phyloP scores from a whole-genome alignment of 2,797 vertebrate species.

The Rhinatrema bivittatum region DNA sequence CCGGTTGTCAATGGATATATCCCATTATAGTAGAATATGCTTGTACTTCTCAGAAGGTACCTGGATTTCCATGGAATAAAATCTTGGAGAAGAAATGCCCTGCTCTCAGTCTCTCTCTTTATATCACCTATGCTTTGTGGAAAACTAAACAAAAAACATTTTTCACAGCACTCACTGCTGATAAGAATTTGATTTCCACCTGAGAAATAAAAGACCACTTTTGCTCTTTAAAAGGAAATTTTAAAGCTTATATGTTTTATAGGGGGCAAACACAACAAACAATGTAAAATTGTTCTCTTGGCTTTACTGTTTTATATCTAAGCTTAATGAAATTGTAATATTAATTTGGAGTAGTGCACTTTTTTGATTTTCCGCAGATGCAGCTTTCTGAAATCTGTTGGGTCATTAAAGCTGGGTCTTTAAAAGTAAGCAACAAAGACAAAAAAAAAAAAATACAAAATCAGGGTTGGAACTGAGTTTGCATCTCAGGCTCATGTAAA shows the following conservation, averaged over 20 bases:
- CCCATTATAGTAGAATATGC: constrained; percentile 59
- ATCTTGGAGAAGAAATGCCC: constrained; percentile 46
- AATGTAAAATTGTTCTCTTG: constrained; percentile 53
- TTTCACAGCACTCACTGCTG: constrained; percentile 56
- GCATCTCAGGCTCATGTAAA: constrained; percentile 59
- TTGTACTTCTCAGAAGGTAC: constrained; percentile 57
- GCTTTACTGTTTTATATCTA: constrained; percentile 63
- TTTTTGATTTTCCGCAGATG: constrained; percentile 35
- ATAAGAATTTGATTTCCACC: constrained; percentile 74
- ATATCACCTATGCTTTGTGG: constrained; percentile 67
- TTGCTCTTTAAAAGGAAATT: constrained; percentile 53
- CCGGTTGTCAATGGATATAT: constrained; percentile 49
- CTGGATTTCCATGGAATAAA: constrained; percentile 51
- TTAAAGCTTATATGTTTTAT: constrained; percentile 65
- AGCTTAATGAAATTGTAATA: constrained; percentile 51
- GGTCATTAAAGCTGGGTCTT: constrained; percentile 53
- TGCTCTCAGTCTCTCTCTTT: constrained; percentile 61
- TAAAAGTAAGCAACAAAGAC: constrained; percentile 30
- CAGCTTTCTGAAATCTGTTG: constrained; percentile 46
- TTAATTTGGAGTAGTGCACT: constrained; percentile 50
- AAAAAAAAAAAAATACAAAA: constrained; percentile 23
- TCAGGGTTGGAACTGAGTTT: constrained; percentile 61
- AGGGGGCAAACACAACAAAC: constrained; percentile 37
- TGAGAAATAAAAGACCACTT: constrained; percentile 70
- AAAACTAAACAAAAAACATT: constrained; percentile 66